Evolutionary conservation across 64 coral and sea anemone species (phyloP).

Genomic region (Montipora sp.): DNA sequence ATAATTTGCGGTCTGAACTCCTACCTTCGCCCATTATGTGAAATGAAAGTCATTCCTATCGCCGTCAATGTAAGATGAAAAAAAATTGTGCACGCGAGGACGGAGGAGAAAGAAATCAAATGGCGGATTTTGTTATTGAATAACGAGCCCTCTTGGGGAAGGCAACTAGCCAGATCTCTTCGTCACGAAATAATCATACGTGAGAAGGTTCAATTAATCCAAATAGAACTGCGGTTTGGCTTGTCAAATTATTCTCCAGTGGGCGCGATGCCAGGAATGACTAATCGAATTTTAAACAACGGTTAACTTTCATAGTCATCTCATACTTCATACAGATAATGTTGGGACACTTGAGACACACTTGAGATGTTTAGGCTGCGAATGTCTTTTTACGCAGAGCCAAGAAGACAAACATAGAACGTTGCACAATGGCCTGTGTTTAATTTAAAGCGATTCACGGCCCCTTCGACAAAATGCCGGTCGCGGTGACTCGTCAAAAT

Average conservation of each 20-base stretch:
- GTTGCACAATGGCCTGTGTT: background rate
- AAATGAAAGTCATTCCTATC: background rate
- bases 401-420: background rate
- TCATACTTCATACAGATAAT: background rate
- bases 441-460: conserved; percentile 18
- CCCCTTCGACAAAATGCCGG: background rate
- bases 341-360: background rate
- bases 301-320: background rate
- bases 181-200: conserved; percentile 8
- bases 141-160: conserved; percentile 10
- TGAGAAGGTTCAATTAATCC: conserved; percentile 37
- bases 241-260: conserved; percentile 6
- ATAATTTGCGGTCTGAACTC: conserved; percentile 13
- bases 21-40: background rate
- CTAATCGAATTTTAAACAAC: conserved; percentile 10
- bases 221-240: background rate
- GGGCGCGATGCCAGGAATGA: background rate
- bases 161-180: conserved; percentile 4
- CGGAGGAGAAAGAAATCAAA: background rate
- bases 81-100: too few relatives aligned
- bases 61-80: too few relatives aligned
- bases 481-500: conserved; percentile 6
- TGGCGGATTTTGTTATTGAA: background rate
- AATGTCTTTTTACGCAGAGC: background rate
- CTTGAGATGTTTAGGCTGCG: background rate